phyloP scores from a whole-genome alignment of 2,888 invertebrate species.

The Stratiomys singularior region DNA sequence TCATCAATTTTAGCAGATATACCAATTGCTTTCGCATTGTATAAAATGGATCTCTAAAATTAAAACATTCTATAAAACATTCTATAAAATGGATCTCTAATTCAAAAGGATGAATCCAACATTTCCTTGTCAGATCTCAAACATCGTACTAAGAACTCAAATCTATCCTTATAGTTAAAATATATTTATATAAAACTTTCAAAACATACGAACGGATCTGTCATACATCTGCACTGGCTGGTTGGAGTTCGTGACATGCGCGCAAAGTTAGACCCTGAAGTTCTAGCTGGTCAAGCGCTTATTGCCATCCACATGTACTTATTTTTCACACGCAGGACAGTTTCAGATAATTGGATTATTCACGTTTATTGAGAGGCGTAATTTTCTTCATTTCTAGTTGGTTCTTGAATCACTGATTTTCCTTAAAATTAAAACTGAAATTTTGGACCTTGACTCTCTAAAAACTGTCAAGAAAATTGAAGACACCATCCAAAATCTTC shows the following conservation, averaged over 20 bases:
- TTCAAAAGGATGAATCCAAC: not conserved
- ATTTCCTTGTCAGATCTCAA: slow-evolving; percentile 42
- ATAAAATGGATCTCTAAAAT: slow-evolving; percentile 50
- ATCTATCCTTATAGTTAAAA: slow-evolving; percentile 13
- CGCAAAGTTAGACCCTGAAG: not conserved
- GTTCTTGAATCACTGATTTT: not conserved
- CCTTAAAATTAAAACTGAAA: no score
- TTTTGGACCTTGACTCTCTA: no score
- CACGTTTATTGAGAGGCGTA: not conserved
- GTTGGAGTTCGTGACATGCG: not conserved
- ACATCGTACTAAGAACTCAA: slow-evolving; percentile 39
- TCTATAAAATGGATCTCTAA: slow-evolving; percentile 41
- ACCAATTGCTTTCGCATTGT: slow-evolving; percentile 51
- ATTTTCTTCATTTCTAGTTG: not conserved
- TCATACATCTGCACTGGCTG: not conserved
- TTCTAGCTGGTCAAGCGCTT: not conserved
- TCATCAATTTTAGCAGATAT: slow-evolving; percentile 51
- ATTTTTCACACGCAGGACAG: not conserved
- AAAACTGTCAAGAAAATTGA: no score
- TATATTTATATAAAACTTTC: slow-evolving; percentile 34
- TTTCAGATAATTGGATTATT: not conserved
- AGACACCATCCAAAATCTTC: no score
- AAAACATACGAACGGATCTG: not conserved
- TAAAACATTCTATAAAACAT: slow-evolving; percentile 27
- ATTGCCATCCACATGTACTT: not conserved